phyloP scores from a whole-genome alignment of 1,140 invertebrate species.

The Platorchestia sp. region DNA sequence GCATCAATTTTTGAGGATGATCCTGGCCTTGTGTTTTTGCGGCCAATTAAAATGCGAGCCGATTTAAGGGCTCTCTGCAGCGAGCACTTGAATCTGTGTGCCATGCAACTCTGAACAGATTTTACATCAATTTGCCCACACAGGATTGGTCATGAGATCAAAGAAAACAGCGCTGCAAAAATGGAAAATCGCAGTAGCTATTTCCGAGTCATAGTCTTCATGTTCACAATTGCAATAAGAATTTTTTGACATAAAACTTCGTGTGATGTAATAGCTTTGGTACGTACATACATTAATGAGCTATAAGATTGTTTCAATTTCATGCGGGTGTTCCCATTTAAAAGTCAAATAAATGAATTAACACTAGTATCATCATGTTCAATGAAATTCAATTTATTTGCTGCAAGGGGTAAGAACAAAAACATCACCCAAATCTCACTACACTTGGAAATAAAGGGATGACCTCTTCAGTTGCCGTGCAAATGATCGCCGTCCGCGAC shows the following conservation, averaged over 20 bases:
- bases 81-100: not conserved
- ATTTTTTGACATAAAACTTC: not conserved
- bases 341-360: not conserved
- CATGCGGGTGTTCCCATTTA: not conserved
- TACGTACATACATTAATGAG: not conserved
- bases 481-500: not conserved
- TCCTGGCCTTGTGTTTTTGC: not conserved
- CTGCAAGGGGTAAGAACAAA: not conserved
- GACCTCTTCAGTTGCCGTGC: not conserved
- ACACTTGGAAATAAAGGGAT: not conserved
- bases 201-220: not conserved
- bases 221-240: not conserved
- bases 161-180: not conserved
- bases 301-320: not conserved
- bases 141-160: not conserved
- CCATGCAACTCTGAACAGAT: not conserved
- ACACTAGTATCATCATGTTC: not conserved
- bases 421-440: not conserved
- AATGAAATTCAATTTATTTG: not conserved
- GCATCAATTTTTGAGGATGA: conserved; percentile 38
- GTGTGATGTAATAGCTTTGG: no score
- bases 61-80: not conserved
- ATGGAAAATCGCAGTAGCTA: not conserved
- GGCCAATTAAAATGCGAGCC: conserved; percentile 46
- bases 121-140: not conserved